Base-by-base conservation (phyloP, 2,888 invertebrate genomes). In the Drosophila cyrtoloma region DNA sequence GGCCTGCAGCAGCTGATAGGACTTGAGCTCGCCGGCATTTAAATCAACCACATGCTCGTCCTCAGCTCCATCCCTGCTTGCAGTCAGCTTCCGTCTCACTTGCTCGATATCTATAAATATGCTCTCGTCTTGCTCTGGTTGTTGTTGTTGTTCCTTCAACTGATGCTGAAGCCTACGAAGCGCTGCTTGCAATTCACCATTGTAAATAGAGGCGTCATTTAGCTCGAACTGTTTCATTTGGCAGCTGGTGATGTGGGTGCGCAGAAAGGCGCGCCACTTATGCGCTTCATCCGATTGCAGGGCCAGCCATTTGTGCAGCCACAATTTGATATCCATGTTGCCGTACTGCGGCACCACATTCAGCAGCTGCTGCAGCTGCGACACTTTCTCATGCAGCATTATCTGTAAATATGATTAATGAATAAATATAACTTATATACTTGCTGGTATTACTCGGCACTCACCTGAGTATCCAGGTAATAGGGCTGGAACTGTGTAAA, bases 401-500 rank as follows among this genome's bases (percentile, higher is more conserved):
- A 92, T 82, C 92, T 82, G 28, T n/a, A 71, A 75, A 44, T 16
- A 22, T 4, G 4, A 55, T 22, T 19, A 28, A 10, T 26, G 19
- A 14, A 19, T 12, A 28, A 19, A 42, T 59, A n/a, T n/a, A 19
- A 9, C 22, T 58, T 30, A 26, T 22, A 30, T 16, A 37, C 4
- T 12, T 14, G 5, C 28, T 51, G 12, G 28, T 19, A 5, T 30
- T 28, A 30, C 0, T 10, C 6, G 28, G 1, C 0, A 73, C 75
- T 82, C 22, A 89, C 87, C 87, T 93, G 92, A 26, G 91, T 75
- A 19, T 84, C 77, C 28, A 79, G 79, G 65, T 91, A 92, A 57
- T 84, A 91, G 0, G 93, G 92, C 47, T 92, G 92, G 39, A 92
- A 93, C 26, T 92, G 90, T 9, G 91, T 88, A 28, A 93, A 84